phyloP scores from a whole-genome alignment of 2,797 vertebrate genomes.

The Potorous gilbertii region DNA sequence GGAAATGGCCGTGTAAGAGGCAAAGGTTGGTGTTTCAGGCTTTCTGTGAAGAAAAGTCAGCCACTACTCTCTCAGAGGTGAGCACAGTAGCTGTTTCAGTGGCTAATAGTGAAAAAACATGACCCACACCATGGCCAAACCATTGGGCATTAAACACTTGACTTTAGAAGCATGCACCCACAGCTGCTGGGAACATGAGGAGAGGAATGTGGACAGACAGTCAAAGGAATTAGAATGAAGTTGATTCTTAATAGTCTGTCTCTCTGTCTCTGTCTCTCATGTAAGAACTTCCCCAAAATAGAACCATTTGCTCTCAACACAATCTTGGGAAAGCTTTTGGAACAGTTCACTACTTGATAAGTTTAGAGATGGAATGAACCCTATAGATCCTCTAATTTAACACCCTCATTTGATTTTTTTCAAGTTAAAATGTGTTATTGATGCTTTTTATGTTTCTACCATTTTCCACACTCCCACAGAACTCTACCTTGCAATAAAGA shows the following conservation, averaged over 20 bases:
- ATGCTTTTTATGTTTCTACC: background rate
- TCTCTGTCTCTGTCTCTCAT: too few relatives aligned
- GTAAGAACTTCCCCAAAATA: too few relatives aligned
- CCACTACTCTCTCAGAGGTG: background rate
- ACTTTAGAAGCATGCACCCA: background rate
- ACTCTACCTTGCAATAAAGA: background rate
- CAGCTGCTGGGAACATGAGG: background rate
- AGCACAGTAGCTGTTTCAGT: background rate
- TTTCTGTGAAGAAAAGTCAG: background rate
- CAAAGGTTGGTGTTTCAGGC: background rate
- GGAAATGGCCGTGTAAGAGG: background rate
- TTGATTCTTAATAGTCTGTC: background rate
- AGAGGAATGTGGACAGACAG: background rate
- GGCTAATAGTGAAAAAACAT: background rate
- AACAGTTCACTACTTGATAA: background rate
- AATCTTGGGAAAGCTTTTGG: background rate
- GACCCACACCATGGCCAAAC: background rate
- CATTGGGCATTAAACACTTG: background rate
- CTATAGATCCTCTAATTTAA: background rate
- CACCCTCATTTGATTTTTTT: background rate
- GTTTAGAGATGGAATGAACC: background rate
- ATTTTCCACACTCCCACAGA: background rate
- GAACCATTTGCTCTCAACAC: too few relatives aligned
- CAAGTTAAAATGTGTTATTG: background rate
- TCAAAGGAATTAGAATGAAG: background rate